phyloP scores from a whole-genome alignment of 2,888 invertebrate genomes.

The Miltochrista miniata region DNA sequence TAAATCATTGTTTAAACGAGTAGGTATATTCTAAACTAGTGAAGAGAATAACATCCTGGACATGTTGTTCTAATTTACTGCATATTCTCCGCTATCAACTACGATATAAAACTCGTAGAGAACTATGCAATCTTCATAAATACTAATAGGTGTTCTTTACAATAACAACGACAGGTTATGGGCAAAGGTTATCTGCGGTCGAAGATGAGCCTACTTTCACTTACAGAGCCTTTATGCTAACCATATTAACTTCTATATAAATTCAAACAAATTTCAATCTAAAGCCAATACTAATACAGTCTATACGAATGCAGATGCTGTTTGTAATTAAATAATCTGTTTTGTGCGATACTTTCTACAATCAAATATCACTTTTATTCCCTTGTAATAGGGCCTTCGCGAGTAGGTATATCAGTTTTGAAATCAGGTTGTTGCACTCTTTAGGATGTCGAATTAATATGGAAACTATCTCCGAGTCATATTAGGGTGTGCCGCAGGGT shows the following conservation, averaged over 20 bases:
- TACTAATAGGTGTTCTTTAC: conserved; percentile 69
- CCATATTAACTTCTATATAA: conserved; percentile 4
- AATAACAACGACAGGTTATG: conserved; percentile 70
- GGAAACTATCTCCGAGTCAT: conserved; percentile 34
- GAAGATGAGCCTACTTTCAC: conserved; percentile 77
- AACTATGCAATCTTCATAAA: conserved; percentile 44
- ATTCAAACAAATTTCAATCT: conserved; percentile 13
- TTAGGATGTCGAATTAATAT: conserved; percentile 35
- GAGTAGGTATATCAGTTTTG: conserved; percentile 18
- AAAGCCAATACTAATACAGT: background rate
- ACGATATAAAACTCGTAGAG: conserved; percentile 32
- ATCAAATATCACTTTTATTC: conserved; percentile 31
- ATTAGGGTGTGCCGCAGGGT: conserved; percentile 34
- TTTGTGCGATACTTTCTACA: conserved; percentile 38
- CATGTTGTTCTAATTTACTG: conserved; percentile 16
- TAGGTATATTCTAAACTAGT: background rate
- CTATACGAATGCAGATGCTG: conserved; percentile 10
- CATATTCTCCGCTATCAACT: conserved; percentile 14
- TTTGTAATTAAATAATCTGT: conserved; percentile 41
- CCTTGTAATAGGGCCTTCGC: conserved; percentile 7
- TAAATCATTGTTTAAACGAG: too few species aligned
- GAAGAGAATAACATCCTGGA: background rate
- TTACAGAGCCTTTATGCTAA: conserved; percentile 48
- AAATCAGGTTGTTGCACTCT: conserved; percentile 36
- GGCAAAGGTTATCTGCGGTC: conserved; percentile 73